phyloP scores from a whole-genome alignment of 2,797 vertebrate genomes.

The Pampus argenteus region DNA sequence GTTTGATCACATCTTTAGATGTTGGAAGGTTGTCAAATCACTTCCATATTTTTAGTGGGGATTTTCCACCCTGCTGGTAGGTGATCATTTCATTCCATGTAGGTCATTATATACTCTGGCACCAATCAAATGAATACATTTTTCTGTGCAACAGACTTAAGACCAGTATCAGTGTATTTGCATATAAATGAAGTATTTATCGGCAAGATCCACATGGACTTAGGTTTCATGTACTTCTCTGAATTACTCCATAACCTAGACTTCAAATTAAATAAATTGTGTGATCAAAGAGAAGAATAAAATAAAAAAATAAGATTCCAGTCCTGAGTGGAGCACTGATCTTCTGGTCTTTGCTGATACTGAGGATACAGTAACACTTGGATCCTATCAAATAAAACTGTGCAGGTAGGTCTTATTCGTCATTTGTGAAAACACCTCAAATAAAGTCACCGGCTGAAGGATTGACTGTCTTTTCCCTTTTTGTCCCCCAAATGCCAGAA shows the following conservation, averaged over 20 bases:
- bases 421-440: constrained; percentile 43
- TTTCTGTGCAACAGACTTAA: constrained; percentile 37
- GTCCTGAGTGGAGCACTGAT: neutral
- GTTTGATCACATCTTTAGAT: constrained; percentile 30
- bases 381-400: constrained; percentile 13
- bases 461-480: constrained; percentile 28
- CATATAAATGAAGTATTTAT: constrained; percentile 69
- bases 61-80: neutral
- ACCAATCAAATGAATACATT: constrained; percentile 50
- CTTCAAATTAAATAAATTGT: constrained; percentile 4
- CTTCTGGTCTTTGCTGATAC: neutral
- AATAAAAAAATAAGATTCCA: neutral
- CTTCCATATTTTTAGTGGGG: constrained; percentile 45
- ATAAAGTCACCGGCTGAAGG: constrained; percentile 33
- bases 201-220: constrained; percentile 21
- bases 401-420: constrained; percentile 10
- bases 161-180: constrained; percentile 54
- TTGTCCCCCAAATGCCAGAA: constrained; percentile 18
- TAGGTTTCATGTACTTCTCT: constrained; percentile 28
- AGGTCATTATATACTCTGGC: constrained; percentile 28
- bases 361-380: constrained; percentile 11
- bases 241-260: constrained; percentile 20
- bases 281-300: constrained; percentile 12
- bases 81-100: constrained; percentile 33
- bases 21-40: constrained; percentile 35